A percentile compares a stretch with the other conserved stretches of the same genome.
phyloP scores from a whole-genome alignment of 30 jellyfish, hydroid and myxozoan genomes.

The Clytia hemisphaerica region DNA sequence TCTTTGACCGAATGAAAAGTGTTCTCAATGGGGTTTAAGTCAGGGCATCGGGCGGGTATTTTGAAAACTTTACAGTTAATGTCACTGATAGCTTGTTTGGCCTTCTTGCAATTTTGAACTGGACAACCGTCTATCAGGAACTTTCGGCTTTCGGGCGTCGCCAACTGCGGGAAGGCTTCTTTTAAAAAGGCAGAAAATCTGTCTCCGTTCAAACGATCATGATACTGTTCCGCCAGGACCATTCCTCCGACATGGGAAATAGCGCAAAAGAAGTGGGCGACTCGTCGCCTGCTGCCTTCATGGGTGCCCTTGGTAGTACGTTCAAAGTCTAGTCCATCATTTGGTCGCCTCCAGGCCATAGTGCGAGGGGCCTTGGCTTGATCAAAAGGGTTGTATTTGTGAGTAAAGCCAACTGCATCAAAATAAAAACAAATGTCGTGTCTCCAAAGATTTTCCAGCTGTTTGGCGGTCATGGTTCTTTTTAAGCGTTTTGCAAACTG shows the following conservation, averaged over 20 bases:
- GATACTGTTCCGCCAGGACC: constrained; percentile 25
- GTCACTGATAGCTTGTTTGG: not conserved
- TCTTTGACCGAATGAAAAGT: constrained; percentile 1
- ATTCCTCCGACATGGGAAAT: constrained; percentile 23
- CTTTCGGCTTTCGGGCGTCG: not conserved
- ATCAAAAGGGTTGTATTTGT: too few relatives aligned
- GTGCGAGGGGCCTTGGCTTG: constrained; percentile 41
- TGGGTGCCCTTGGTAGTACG: constrained; percentile 38
- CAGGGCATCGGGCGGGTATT: constrained; percentile 30
- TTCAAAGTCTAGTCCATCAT: constrained; percentile 19
- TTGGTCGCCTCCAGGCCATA: constrained; percentile 34
- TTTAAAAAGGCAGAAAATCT: constrained; percentile 30
- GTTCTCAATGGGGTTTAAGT: constrained; percentile 26
- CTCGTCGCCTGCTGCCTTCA: constrained; percentile 18
- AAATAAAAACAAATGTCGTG: too few relatives aligned
- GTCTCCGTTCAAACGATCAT: constrained; percentile 24
- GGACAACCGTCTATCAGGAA: constrained; percentile 20
- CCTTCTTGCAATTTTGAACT: not conserved
- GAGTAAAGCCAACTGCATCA: too few relatives aligned
- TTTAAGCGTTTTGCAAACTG: too few relatives aligned
- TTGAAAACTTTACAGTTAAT: not conserved
- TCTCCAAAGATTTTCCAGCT: too few relatives aligned
- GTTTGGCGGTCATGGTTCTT: too few relatives aligned
- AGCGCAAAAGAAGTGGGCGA: constrained; percentile 17
- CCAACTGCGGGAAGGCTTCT: constrained; percentile 14